Percentiles rank a stretch among this genome's conserved stretches.
Conservation (phyloP, 2,888 invertebrate genomes). For the Apodemia duryi region DNA sequence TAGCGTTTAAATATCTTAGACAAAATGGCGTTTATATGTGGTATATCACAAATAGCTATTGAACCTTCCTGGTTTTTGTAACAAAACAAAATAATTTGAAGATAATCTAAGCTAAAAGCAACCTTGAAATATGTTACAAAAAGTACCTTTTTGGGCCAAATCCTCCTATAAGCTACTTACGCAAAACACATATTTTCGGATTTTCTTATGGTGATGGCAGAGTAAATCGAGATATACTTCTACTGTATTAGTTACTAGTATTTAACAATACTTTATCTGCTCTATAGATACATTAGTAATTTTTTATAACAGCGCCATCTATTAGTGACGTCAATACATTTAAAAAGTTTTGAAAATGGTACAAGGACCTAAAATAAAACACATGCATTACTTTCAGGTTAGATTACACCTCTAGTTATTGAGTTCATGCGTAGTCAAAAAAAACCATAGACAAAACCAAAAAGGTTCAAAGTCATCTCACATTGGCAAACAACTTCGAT, state of each 20-base stretch:
- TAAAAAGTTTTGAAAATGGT: background rate
- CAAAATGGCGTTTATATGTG: constrained; percentile 20
- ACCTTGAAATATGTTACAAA: background rate
- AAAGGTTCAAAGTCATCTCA: constrained; percentile 30
- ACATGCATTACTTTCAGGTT: background rate
- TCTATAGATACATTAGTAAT: too few species aligned
- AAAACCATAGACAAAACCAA: constrained; percentile 14
- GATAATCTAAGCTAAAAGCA: background rate
- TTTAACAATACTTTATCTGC: background rate
- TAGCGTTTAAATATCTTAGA: constrained; percentile 18
- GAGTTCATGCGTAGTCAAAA: background rate
- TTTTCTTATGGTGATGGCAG: background rate
- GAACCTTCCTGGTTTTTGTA: constrained; percentile 12
- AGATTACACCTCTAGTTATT: background rate
- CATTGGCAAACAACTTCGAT: background rate
- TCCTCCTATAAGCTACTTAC: background rate
- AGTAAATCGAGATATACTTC: background rate
- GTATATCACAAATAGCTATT: constrained; percentile 20
- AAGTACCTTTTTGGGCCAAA: background rate
- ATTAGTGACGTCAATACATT: background rate
- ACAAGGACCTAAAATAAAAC: background rate
- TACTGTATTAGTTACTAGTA: too few species aligned
- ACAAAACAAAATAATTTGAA: background rate
- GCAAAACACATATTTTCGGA: background rate
- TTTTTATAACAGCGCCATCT: background rate